Conservation (phyloP, 2,113 vertebrate genomes). For the Takifugu flavidus region DNA sequence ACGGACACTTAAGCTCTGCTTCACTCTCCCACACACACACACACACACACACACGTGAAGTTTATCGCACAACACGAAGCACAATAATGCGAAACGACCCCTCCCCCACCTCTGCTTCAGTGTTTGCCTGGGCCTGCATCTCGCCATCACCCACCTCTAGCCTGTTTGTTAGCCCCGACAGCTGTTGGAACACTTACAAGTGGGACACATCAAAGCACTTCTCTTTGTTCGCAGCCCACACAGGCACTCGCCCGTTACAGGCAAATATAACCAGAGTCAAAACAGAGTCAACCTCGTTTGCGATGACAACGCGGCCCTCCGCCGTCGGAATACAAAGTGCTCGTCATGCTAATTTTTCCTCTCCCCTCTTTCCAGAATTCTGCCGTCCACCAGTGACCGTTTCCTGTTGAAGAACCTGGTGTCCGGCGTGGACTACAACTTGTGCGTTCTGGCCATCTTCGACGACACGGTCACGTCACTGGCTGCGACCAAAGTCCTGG, state of each 20-base stretch:
- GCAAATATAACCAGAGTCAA: constrained; percentile 8
- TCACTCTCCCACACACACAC: constrained; percentile 47
- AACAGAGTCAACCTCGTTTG: constrained; percentile 7
- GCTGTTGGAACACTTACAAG: constrained; percentile 35
- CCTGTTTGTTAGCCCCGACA: constrained; percentile 23
- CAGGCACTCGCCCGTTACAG: constrained; percentile 17
- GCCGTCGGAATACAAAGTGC: background rate
- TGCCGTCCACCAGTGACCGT: constrained; percentile 81
- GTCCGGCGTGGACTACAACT: constrained; percentile 83
- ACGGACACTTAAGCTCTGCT: constrained; percentile 47
- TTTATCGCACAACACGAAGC: constrained; percentile 4
- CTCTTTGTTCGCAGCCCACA: constrained; percentile 44
- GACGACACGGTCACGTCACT: constrained; percentile 81
- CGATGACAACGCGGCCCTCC: constrained; percentile 13
- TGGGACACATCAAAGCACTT: constrained; percentile 40
- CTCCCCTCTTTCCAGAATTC: constrained; percentile 71
- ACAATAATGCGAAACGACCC: constrained; percentile 11
- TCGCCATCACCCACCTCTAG: constrained; percentile 30
- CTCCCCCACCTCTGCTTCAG: background rate
- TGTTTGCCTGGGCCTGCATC: constrained; percentile 5
- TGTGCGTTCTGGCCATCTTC: constrained; percentile 88
- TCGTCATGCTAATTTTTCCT: background rate
- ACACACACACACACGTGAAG: constrained; percentile 18
- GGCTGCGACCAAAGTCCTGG: constrained; percentile 83
- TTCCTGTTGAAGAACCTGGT: constrained; percentile 87